A percentile compares a stretch with the other conserved stretches of the same genome.
These are phyloP conservation scores for Sitta europaea DNA, from an alignment of 2,113 vertebrate genomes.

Conservation along the genomic window DNA sequence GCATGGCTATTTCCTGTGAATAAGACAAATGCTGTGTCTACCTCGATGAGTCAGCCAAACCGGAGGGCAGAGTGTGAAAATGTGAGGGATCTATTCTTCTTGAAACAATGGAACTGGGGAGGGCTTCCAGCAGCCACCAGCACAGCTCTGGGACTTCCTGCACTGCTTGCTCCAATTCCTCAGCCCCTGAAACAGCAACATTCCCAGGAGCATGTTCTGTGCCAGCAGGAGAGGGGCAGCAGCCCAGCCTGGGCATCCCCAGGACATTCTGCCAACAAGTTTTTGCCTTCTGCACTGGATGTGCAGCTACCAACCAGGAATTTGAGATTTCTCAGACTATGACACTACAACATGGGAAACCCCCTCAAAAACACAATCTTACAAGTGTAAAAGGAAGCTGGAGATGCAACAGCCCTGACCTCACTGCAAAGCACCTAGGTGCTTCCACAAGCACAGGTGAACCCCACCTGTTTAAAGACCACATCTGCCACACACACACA, in stretches of 20 bases:
- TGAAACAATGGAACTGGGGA: slow-evolving; percentile 21
- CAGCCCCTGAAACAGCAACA: background rate
- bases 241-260: background rate
- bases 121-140: slow-evolving; percentile 13
- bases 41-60: slow-evolving; percentile 13
- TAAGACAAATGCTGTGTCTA: background rate
- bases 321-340: background rate
- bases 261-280: background rate
- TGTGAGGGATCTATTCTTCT: slow-evolving; percentile 4
- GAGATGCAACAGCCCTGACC: background rate
- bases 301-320: background rate
- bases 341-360: background rate
- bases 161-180: background rate
- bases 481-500: background rate
- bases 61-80: slow-evolving; percentile 45
- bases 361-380: background rate
- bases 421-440: background rate
- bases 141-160: background rate
- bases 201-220: background rate
- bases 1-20: background rate
- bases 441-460: background rate
- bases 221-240: background rate
- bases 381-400: rapidly evolving
- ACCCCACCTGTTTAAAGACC: rapidly evolving
- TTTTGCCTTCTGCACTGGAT: background rate